phyloP scores from a whole-genome alignment of 2,797 vertebrate genomes.

The Ciconia nigra region DNA sequence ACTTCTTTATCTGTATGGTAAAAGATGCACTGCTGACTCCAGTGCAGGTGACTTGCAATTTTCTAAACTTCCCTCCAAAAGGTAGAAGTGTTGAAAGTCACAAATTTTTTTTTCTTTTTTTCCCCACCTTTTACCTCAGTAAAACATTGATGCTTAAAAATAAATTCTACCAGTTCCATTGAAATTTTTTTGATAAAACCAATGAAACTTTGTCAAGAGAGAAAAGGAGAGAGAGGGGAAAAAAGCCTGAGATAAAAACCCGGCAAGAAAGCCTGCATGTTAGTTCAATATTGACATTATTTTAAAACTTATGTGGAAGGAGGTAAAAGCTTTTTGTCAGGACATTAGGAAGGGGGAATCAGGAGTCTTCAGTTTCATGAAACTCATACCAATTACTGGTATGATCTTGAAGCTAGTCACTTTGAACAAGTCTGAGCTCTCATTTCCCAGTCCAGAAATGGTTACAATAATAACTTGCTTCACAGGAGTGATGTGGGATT shows the following conservation, averaged over 20 bases:
- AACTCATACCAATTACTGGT: not conserved
- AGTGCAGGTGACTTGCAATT: not conserved
- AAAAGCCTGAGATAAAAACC: not conserved
- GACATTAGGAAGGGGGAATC: not conserved
- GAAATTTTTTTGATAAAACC: not conserved
- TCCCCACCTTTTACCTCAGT: not conserved
- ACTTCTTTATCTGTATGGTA: not conserved
- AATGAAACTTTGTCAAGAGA: not conserved
- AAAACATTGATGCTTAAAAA: not conserved
- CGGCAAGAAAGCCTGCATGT: not conserved
- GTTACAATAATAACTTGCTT: not conserved
- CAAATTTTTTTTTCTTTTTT: not conserved
- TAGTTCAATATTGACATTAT: not conserved
- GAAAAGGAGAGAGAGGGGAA: rapidly evolving
- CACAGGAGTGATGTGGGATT: not conserved
- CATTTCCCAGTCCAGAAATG: not conserved
- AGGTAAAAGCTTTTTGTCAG: not conserved
- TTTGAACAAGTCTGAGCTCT: not conserved
- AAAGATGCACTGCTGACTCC: not conserved
- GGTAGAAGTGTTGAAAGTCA: not conserved
- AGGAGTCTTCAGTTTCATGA: not conserved
- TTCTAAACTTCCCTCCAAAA: not conserved
- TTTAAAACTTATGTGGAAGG: rapidly evolving
- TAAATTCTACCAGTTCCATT: not conserved
- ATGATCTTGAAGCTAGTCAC: not conserved